Evolutionary conservation across 2,797 vertebrate genomes (phyloP).

Genomic region (Pseudochromis fuscus): DNA sequence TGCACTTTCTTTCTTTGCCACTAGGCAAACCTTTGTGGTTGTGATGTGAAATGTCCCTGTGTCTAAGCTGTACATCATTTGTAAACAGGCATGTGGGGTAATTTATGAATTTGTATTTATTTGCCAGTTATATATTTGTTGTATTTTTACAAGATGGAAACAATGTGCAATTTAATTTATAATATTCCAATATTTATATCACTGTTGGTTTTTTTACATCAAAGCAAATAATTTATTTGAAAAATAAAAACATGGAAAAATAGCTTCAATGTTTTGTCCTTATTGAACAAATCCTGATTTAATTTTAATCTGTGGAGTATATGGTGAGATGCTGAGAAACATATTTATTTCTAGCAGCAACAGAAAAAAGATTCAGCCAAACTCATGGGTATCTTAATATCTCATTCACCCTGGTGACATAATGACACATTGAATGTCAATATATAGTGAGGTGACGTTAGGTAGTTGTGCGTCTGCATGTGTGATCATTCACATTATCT

Average conservation of each 20-base stretch:
- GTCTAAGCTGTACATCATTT: conserved; percentile 48
- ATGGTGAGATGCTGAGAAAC: neutral
- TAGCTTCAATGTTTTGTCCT: conserved; percentile 11
- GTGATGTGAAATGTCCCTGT: conserved; percentile 57
- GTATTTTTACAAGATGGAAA: conserved; percentile 53
- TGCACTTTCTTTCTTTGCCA: conserved; percentile 64
- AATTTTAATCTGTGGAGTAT: neutral
- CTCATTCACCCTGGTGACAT: conserved; percentile 26
- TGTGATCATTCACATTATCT: conserved; percentile 36
- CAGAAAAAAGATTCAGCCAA: neutral
- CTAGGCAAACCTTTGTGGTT: conserved; percentile 44
- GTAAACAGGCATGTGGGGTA: conserved; percentile 29
- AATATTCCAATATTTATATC: conserved; percentile 63
- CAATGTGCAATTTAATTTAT: conserved; percentile 63
- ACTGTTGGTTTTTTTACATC: conserved; percentile 54
- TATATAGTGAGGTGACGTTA: neutral
- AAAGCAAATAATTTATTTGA: conserved; percentile 57
- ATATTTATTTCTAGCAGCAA: neutral
- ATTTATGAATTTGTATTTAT: conserved; percentile 69
- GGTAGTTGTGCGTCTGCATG: conserved; percentile 15
- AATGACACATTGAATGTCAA: conserved; percentile 12
- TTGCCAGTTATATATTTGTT: conserved; percentile 49
- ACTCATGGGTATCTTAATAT: neutral
- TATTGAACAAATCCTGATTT: neutral
- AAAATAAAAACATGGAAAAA: conserved; percentile 39